phyloP scores from a whole-genome alignment of 2,888 invertebrate genomes.

The Macrostomum cliftonense region DNA sequence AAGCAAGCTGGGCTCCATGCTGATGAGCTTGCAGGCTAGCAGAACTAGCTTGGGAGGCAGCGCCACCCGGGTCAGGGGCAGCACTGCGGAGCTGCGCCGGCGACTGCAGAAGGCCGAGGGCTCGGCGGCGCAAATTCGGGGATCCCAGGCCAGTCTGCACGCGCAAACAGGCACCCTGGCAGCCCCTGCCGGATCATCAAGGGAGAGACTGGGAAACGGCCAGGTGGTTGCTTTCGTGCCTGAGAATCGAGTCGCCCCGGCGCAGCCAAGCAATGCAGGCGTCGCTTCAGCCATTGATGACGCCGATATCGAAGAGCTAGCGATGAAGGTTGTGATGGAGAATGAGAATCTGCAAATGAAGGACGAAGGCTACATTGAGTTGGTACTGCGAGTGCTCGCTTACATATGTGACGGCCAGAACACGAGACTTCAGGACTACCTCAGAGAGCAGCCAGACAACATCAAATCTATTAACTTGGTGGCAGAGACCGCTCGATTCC shows the following conservation, averaged over 20 bases:
- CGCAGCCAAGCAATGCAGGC: neutral
- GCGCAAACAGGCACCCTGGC: no score
- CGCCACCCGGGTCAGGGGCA: neutral
- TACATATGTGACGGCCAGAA: constrained; percentile 36
- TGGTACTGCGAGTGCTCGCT: constrained; percentile 29
- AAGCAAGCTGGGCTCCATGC: constrained; percentile 17
- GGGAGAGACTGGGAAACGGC: constrained; percentile 8
- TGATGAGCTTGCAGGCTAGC: neutral
- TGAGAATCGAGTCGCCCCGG: constrained; percentile 3
- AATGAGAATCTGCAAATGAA: constrained; percentile 24
- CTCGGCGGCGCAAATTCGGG: no score
- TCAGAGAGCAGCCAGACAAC: constrained; percentile 35
- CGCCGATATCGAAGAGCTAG: constrained; percentile 21
- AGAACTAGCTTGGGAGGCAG: neutral
- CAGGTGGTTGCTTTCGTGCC: constrained; percentile 13
- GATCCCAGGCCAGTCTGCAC: no score
- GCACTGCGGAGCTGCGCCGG: no score
- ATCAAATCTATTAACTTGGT: constrained; percentile 35
- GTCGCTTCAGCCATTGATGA: constrained; percentile 16
- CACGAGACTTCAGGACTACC: constrained; percentile 26
- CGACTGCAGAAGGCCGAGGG: no score
- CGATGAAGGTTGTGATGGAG: constrained; percentile 15
- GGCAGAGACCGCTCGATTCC: constrained; percentile 29
- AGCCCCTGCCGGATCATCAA: neutral
- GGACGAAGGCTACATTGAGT: constrained; percentile 33